phyloP scores from a whole-genome alignment of 2,797 vertebrate genomes.

The Erethizon dorsatum region DNA sequence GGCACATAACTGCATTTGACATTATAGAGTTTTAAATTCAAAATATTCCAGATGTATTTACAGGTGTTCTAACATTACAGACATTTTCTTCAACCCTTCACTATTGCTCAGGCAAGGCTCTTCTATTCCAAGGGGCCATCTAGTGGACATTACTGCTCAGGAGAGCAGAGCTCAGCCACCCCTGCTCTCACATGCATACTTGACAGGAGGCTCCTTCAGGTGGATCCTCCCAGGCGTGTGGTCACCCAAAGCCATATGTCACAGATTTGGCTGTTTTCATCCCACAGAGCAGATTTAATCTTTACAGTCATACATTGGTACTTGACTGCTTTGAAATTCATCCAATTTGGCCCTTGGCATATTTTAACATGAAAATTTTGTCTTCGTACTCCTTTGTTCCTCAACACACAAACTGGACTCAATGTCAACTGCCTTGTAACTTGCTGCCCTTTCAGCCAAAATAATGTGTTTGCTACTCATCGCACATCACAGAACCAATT shows the following conservation, averaged over 20 bases:
- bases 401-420: background rate
- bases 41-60: background rate
- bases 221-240: background rate
- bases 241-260: background rate
- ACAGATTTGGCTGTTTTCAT: background rate
- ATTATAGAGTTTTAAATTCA: background rate
- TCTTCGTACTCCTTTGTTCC: background rate
- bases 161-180: background rate
- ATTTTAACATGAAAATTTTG: background rate
- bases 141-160: rapidly evolving
- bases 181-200: background rate
- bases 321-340: background rate
- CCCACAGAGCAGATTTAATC: no score
- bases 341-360: background rate
- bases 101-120: no score
- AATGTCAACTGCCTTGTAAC: background rate
- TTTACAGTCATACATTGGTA: background rate
- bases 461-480: background rate
- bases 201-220: background rate
- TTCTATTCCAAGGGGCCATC: background rate
- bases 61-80: background rate
- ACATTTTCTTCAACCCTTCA: background rate
- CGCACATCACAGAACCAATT: background rate
- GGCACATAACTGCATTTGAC: no score
- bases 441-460: background rate